Percentiles rank a stretch among this genome's conserved stretches.
These are phyloP conservation scores for Ylistrum balloti DNA, from an alignment of 1,140 invertebrate species.

Conservation along the genomic window DNA sequence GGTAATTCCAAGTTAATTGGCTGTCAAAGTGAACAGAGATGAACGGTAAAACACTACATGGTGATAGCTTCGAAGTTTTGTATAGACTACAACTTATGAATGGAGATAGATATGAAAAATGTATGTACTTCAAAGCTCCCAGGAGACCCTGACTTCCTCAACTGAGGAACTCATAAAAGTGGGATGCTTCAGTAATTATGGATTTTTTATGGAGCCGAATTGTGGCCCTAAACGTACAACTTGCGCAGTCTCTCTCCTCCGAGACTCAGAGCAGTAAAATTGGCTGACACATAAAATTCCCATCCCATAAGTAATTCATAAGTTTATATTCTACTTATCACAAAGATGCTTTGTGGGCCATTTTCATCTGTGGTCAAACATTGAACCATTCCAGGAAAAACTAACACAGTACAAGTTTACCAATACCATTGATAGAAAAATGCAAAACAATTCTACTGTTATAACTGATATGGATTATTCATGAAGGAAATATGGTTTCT, in stretches of 20 bases:
- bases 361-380: not conserved
- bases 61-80: not conserved
- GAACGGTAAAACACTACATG: not conserved
- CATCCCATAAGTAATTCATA: conserved; percentile 22
- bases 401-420: not conserved
- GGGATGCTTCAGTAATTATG: not conserved
- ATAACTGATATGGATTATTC: too few species aligned
- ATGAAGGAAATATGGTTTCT: too few species aligned
- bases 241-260: not conserved
- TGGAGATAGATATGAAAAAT: not conserved
- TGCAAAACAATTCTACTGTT: not conserved
- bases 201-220: conserved; percentile 26
- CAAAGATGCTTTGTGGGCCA: not conserved
- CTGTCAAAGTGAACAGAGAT: not conserved
- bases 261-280: not conserved
- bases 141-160: not conserved
- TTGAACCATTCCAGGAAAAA: not conserved
- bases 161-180: not conserved
- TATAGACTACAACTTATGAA: not conserved
- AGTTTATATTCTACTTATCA: conserved; percentile 21
- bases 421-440: not conserved
- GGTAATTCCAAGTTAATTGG: too few species aligned
- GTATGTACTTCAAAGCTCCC: conserved; percentile 3
- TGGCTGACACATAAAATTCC: not conserved
- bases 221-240: not conserved